Conservation (phyloP, 1,140 invertebrate genomes). For the Stegodyphus dumicola region DNA sequence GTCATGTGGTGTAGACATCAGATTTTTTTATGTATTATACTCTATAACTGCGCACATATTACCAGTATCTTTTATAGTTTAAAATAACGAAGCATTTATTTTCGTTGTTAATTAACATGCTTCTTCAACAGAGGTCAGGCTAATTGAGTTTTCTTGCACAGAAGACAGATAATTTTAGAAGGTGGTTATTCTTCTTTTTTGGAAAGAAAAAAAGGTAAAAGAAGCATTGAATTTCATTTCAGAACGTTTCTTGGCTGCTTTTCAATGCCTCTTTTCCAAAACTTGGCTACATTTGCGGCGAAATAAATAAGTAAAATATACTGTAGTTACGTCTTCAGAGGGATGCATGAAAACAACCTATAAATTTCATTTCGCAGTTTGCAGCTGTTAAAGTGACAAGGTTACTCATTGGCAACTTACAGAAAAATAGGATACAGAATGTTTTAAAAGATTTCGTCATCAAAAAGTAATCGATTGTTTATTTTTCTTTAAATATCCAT, state of each 20-base stretch:
- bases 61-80: too few relatives aligned
- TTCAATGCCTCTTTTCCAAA: constrained; percentile 31
- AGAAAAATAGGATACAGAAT: not conserved
- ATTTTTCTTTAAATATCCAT: too few relatives aligned
- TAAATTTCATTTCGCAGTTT: not conserved
- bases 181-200: constrained; percentile 16
- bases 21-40: too few relatives aligned
- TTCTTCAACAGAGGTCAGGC: too few relatives aligned
- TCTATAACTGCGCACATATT: too few relatives aligned
- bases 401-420: not conserved
- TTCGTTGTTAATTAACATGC: too few relatives aligned
- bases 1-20: too few relatives aligned
- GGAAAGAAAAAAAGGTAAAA: not conserved
- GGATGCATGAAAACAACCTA: not conserved
- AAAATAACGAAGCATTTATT: too few relatives aligned
- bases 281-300: not conserved
- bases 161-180: constrained; percentile 30
- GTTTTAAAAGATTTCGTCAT: too few relatives aligned
- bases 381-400: not conserved
- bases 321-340: not conserved
- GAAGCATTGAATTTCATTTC: constrained; percentile 14
- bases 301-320: constrained; percentile 3
- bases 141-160: too few relatives aligned
- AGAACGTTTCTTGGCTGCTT: constrained; percentile 9
- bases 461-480: too few relatives aligned